These are phyloP conservation scores for Tetragnatha montana DNA, from an alignment of 2,888 invertebrate genomes.

Conservation along the genomic window DNA sequence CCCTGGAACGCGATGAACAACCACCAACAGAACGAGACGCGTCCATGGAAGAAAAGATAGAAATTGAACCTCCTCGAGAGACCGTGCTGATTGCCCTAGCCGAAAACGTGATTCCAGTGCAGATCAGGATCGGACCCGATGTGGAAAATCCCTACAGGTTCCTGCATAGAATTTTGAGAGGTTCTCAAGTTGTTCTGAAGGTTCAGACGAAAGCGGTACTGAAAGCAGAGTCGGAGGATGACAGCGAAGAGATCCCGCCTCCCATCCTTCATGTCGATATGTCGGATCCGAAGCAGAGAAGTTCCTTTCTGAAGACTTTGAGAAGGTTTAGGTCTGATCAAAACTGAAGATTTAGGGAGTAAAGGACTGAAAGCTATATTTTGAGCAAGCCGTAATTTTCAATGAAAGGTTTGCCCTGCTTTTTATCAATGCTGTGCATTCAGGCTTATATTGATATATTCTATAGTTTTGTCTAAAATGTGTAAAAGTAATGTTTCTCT, in stretches of 20 bases:
- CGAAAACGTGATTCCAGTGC: slow-evolving; percentile 37
- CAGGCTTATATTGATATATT: too few species aligned
- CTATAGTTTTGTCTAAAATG: too few species aligned
- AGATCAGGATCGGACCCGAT: slow-evolving; percentile 23
- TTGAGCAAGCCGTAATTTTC: too few species aligned
- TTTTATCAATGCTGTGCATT: too few species aligned
- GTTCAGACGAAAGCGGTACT: neutral
- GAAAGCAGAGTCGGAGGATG: slow-evolving; percentile 19
- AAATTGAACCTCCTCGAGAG: neutral
- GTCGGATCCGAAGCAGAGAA: slow-evolving; percentile 22
- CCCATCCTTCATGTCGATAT: slow-evolving; percentile 15
- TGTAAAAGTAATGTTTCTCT: too few species aligned
- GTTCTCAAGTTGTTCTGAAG: slow-evolving; percentile 27
- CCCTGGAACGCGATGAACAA: too few species aligned
- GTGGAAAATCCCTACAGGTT: slow-evolving; percentile 36
- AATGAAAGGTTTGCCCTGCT: too few species aligned
- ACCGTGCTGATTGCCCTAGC: slow-evolving; percentile 51
- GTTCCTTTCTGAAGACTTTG: slow-evolving; percentile 33
- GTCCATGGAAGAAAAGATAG: too few species aligned
- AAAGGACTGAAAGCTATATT: too few species aligned
- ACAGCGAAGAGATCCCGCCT: neutral
- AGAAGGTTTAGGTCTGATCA: neutral
- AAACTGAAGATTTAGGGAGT: neutral
- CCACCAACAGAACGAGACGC: too few species aligned
- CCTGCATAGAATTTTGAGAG: slow-evolving; percentile 28